Evolutionary conservation across 2,113 vertebrate genomes (phyloP), one percentile per base, ranked within the genome.

Genomic region (Crotalus viridis): DNA sequence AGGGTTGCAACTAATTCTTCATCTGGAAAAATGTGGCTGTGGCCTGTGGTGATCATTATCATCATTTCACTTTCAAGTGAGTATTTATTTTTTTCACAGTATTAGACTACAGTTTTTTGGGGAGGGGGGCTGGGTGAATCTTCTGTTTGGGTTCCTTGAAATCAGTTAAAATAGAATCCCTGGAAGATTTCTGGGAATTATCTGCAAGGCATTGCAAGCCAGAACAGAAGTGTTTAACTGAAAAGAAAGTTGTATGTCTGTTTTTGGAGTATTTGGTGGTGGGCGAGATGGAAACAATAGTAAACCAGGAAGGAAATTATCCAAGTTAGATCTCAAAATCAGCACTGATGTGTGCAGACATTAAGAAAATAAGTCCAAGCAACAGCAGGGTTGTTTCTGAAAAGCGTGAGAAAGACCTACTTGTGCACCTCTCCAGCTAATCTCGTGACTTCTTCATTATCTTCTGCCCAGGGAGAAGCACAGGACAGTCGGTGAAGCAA

Each of bases 401-500:
- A 64, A 64, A 64, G 4, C 0, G 4, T 0, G 10, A n/a, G 26
- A 64, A 64, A n/a, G 10, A 54, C 26, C 51, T 7, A 33, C 39
- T 10, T 10, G 4, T 81, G n/a, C 15, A 39, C n/a, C 15, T 39
- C 69, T 39, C n/a, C 6, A 81, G 19, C 3, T 19, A 39, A 39
- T 13, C n/a, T 19, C 5, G 7, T 6, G 15, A 26, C 10, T 91
- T 81, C 54, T 91, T 3, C 74, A 26, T 64, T 64, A n/a, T 13
- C 12, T 64, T 64, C 61, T n/a, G 10, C n/a, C 61, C 39, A 92
- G 93, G 39, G 9, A 57, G 15, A 4, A 92, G 43, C 33, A 33
- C 10, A 5, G 90, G 92, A 88, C 92, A 93, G n/a, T 95, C 91
- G 1, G 93, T 96, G 90, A 95, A 21, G 7, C 95, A 96, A 91